These are phyloP conservation scores for Dioctria rufipes DNA, from an alignment of 2,888 invertebrate genomes.

Conservation along the genomic window DNA sequence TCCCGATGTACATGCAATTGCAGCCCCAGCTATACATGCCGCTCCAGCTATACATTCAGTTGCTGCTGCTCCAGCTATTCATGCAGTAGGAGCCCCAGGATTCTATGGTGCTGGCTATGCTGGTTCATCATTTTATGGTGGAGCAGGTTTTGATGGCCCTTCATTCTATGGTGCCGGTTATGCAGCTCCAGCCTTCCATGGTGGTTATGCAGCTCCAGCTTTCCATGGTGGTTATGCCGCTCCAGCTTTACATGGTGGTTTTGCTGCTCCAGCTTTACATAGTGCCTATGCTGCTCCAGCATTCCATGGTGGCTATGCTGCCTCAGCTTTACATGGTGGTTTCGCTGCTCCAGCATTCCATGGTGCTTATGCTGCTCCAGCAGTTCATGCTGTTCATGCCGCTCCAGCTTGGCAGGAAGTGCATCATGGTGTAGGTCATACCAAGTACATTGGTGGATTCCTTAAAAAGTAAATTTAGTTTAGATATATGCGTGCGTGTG, in stretches of 20 bases:
- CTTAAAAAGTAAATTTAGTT: conserved; percentile 14
- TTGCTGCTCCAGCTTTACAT: neutral
- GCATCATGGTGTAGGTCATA: conserved; percentile 8
- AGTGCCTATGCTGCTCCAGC: neutral
- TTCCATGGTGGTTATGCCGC: neutral
- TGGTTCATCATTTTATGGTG: neutral
- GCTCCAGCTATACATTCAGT: neutral
- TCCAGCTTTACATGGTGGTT: neutral
- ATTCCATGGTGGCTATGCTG: no score
- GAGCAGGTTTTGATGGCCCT: neutral
- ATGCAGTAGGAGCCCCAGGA: neutral
- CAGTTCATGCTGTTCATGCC: neutral
- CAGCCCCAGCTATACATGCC: no score
- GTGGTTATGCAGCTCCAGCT: neutral
- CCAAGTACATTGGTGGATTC: conserved; percentile 23
- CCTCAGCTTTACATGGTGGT: no score
- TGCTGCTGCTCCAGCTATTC: neutral
- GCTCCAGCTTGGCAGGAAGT: conserved; percentile 12
- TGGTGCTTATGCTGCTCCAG: neutral
- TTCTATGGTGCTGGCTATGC: neutral
- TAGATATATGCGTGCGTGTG: no score
- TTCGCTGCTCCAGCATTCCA: no score
- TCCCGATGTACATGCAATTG: no score
- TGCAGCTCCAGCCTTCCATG: conserved; percentile 7
- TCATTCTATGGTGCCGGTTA: neutral